phyloP scores from a whole-genome alignment of 1,140 invertebrate genomes.

The Orussus abietinus region DNA sequence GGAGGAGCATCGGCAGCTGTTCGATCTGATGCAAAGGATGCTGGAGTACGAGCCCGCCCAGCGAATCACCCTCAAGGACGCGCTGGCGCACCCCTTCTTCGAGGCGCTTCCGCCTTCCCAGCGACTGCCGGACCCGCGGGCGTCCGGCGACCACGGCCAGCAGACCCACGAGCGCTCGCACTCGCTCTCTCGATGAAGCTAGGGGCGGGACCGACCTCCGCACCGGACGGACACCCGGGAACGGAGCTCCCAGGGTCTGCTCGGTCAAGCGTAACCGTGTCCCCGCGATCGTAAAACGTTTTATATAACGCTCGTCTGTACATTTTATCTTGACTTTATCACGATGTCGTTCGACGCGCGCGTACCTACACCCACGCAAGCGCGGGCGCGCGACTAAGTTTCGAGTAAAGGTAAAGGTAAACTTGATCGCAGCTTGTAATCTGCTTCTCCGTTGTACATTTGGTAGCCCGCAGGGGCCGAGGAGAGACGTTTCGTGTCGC shows the following conservation, averaged over 20 bases:
- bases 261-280: conserved; percentile 43
- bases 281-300: conserved; percentile 36
- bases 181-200: conserved; percentile 61
- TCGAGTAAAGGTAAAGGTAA: conserved; percentile 32
- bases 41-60: conserved; percentile 93
- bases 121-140: conserved; percentile 60
- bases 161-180: conserved; percentile 58
- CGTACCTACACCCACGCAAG: too few relatives aligned
- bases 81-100: conserved; percentile 92
- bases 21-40: conserved; percentile 94
- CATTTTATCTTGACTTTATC: conserved; percentile 51
- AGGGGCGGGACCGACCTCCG: conserved; percentile 46
- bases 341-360: conserved; percentile 41
- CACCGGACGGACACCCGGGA: conserved; percentile 34
- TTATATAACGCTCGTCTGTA: conserved; percentile 50
- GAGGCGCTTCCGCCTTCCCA: conserved; percentile 74
- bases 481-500: too few relatives aligned
- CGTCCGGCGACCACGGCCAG: conserved; percentile 47
- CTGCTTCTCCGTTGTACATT: conserved; percentile 20
- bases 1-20: conserved; percentile 87
- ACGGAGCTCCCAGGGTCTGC: conserved; percentile 26
- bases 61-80: conserved; percentile 84
- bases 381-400: conserved; percentile 31
- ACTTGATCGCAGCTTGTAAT: conserved; percentile 25
- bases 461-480: too few relatives aligned